Percentiles rank a stretch among this genome's conserved stretches.
Conservation (phyloP, 1,140 invertebrate genomes). For the Thaumatotibia leucotreta region DNA sequence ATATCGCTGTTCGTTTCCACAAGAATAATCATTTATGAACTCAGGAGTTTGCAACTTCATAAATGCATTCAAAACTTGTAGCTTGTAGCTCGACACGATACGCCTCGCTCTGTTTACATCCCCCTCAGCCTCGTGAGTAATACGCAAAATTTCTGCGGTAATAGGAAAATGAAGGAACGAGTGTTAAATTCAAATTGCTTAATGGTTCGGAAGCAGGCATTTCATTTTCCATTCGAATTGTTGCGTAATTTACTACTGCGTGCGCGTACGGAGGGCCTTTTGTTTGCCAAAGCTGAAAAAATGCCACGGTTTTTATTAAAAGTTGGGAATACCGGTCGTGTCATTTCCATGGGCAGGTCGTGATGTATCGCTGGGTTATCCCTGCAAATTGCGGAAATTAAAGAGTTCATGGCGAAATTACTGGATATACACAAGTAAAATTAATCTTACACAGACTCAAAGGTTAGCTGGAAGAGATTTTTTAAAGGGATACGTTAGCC, state of each 20-base stretch:
- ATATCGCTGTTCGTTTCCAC: not conserved
- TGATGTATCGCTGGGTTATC: not conserved
- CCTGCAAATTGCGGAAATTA: constrained; percentile 1
- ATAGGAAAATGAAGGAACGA: constrained; percentile 70
- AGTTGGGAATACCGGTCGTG: constrained; percentile 11
- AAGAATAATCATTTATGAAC: not conserved
- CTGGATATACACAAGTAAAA: not conserved
- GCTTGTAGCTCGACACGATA: constrained; percentile 1
- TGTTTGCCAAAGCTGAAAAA: constrained; percentile 37
- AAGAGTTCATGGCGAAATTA: not conserved
- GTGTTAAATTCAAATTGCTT: constrained; percentile 74
- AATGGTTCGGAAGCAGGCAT: constrained; percentile 71
- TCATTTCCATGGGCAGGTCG: constrained; percentile 10
- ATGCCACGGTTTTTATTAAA: constrained; percentile 20
- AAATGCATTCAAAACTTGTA: not conserved
- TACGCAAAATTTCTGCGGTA: constrained; percentile 46
- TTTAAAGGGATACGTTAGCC: no score
- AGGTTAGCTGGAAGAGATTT: no score
- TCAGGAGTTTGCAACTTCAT: not conserved
- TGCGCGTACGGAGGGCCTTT: constrained; percentile 57
- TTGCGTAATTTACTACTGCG: constrained; percentile 66
- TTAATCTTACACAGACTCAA: no score
- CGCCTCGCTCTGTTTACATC: not conserved
- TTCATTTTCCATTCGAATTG: constrained; percentile 74
- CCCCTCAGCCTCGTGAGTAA: constrained; percentile 22